Evolutionary conservation across 2,888 invertebrate species (phyloP), one percentile per base, ranked within the genome.

Genomic region (Incurvaria masculella): DNA sequence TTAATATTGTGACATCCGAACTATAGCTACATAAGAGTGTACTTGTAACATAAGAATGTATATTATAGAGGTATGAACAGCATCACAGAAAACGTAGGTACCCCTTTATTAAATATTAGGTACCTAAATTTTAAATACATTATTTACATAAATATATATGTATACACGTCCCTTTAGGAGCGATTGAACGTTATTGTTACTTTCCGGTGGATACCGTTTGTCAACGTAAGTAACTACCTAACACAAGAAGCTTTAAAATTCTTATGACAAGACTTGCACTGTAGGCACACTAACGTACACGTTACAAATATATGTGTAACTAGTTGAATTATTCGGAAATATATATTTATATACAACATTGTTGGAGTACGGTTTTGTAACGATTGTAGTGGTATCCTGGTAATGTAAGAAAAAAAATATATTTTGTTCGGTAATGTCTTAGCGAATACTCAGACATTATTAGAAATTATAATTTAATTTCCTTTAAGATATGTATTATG

Each of bases 141-240:
- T 75, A 76, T 78, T 74, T 76, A 76, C 75, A 74, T 73, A 66
- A 41, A 17, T 41, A 69, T 46, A 40, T 72, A 78, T 76, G 75
- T 78, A 73, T 78, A 78, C 78, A 76, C 72, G 76, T 78, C 73
- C 78, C 74, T 66, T 78, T 78, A 76, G 76, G 78, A 73, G 76
- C 78, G 71, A 78, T 73, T 74, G 78, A 78, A 72, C 67, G 68
- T 68, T 68, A 67, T 74, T 75, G 73, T 64, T 72, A 72, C 69
- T 69, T 61, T 69, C 72, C 74, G 73, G 63, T 74, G 75, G 75
- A 69, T 59, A 66, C 63, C 72, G 72, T 61, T 71, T 72, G 70
- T 62, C 68, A 66, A 71, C 66, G 59, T 69, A 33, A 33, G 18
- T 20, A 41, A 6, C 21, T 20, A 41, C 33, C 33, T 78, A 76